Evolutionary conservation across 1,140 invertebrate species (phyloP).

Genomic region (Oncopodura yosiiana): DNA sequence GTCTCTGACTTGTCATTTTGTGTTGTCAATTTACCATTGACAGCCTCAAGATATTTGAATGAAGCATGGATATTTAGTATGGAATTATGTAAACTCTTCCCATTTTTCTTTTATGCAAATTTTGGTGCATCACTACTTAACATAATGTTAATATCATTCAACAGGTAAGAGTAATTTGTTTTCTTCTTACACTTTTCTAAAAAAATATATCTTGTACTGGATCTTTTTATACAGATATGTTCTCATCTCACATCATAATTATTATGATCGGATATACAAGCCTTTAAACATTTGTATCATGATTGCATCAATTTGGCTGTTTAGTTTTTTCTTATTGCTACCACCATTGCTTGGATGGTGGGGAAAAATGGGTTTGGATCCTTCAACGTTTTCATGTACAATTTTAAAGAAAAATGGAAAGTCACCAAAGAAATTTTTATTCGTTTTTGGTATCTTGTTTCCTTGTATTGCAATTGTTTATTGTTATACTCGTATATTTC

Average conservation of each 20-base stretch:
- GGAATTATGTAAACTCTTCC: conserved; percentile 68
- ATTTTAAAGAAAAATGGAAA: conserved; percentile 56
- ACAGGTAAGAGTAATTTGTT: conserved; percentile 70
- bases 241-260: conserved; percentile 62
- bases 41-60: conserved; percentile 51
- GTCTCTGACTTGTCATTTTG: conserved; percentile 78
- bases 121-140: conserved; percentile 74
- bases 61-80: conserved; percentile 72
- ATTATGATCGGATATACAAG: conserved; percentile 65
- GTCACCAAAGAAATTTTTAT: conserved; percentile 76
- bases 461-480: conserved; percentile 70
- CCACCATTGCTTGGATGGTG: conserved; percentile 69
- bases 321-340: conserved; percentile 53
- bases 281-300: conserved; percentile 57
- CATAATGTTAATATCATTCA: conserved; percentile 81
- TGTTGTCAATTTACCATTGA: conserved; percentile 69
- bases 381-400: conserved; percentile 71
- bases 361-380: conserved; percentile 67
- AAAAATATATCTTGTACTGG: background rate
- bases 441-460: conserved; percentile 67
- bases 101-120: conserved; percentile 80
- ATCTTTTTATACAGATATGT: conserved; percentile 56
- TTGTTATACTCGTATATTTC: conserved; percentile 76
- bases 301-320: conserved; percentile 64
- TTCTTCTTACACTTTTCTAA: background rate